These are phyloP conservation scores for Apamea monoglypha DNA, from an alignment of 2,888 invertebrate species.

Conservation along the genomic window DNA sequence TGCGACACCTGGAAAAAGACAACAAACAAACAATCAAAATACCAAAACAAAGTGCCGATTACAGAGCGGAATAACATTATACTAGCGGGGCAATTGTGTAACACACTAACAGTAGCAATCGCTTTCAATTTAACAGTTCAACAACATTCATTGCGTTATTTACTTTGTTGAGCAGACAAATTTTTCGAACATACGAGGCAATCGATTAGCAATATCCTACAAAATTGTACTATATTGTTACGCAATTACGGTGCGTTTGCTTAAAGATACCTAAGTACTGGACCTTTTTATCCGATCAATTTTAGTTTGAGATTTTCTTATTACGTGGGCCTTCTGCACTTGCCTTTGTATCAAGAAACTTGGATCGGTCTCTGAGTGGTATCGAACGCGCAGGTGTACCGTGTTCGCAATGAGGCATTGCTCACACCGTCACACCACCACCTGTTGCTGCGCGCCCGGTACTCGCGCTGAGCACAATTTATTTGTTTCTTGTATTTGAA, in stretches of 20 bases:
- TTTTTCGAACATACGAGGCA: too few relatives aligned
- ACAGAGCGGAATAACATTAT: too few relatives aligned
- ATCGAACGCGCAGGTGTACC: constrained; percentile 64
- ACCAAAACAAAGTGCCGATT: too few relatives aligned
- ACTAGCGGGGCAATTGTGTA: too few relatives aligned
- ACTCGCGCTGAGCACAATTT: constrained; percentile 49
- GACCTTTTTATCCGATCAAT: neutral
- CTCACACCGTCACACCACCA: constrained; percentile 61
- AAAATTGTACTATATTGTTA: too few relatives aligned
- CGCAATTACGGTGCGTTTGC: neutral
- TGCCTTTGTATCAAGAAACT: constrained; percentile 21
- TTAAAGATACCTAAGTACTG: neutral
- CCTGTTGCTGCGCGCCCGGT: constrained; percentile 64
- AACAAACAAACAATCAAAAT: too few relatives aligned
- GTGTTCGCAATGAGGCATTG: constrained; percentile 49
- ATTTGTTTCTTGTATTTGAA: constrained; percentile 57
- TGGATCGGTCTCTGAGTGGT: constrained; percentile 53
- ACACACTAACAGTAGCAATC: too few relatives aligned
- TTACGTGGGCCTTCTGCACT: constrained; percentile 17
- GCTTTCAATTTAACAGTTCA: too few relatives aligned
- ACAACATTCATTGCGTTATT: too few relatives aligned
- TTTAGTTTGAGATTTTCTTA: neutral
- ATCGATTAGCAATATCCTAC: too few relatives aligned
- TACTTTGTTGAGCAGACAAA: too few relatives aligned
- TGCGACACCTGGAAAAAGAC: too few relatives aligned